These are phyloP conservation scores for Holothuria glaberrima DNA, from an alignment of 35 echinoderm and acorn worm species.

Conservation along the genomic window DNA sequence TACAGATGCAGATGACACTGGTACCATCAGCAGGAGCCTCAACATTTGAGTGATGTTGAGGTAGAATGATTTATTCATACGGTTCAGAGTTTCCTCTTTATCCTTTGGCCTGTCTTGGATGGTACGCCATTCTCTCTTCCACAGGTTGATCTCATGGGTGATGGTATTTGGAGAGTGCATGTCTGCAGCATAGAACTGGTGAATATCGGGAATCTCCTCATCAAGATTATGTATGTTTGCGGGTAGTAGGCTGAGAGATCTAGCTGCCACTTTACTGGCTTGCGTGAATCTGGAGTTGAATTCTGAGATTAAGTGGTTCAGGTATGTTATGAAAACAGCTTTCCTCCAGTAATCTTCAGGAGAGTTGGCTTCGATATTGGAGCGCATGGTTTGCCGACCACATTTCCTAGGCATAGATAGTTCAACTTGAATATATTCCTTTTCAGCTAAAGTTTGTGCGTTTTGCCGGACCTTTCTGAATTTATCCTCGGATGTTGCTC, in stretches of 20 bases:
- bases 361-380: background rate
- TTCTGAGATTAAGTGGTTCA: background rate
- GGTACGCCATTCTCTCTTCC: too few species aligned
- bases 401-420: background rate
- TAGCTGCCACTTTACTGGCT: background rate
- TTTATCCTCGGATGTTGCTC: background rate
- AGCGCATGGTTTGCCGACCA: background rate
- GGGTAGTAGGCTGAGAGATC: background rate
- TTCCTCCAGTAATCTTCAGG: slow-evolving; percentile 18
- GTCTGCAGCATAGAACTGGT: slow-evolving; percentile 3
- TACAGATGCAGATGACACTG: too few species aligned
- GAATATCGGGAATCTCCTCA: background rate
- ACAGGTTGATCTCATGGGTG: too few species aligned
- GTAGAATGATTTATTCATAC: too few species aligned
- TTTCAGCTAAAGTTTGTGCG: too few species aligned
- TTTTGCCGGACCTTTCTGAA: too few species aligned
- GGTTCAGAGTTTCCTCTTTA: background rate
- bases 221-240: background rate
- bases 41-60: too few species aligned
- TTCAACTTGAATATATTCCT: too few species aligned
- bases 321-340: slow-evolving; percentile 5
- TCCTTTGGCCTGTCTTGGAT: slow-evolving; percentile 7
- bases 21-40: too few species aligned
- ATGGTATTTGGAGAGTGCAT: too few species aligned
- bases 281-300: background rate